Conservation (phyloP, 1,140 invertebrate genomes). For the Trichonephila inaurata region DNA sequence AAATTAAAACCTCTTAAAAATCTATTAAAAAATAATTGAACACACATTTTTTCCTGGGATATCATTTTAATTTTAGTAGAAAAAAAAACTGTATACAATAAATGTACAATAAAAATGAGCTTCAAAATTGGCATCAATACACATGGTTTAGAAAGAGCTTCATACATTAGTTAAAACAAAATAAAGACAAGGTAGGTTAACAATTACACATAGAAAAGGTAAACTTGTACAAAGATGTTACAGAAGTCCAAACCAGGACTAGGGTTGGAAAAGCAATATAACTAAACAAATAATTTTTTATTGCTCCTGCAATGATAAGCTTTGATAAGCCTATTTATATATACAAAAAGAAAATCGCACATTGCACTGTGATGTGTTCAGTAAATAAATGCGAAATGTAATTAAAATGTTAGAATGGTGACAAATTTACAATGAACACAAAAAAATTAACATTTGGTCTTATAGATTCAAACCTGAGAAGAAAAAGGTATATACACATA, state of each 20-base stretch:
- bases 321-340: not conserved
- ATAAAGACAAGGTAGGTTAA: constrained; percentile 42
- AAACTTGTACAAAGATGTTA: constrained; percentile 41
- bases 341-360: constrained; percentile 45
- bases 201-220: constrained; percentile 57
- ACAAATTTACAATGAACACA: constrained; percentile 74
- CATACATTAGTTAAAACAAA: constrained; percentile 59
- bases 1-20: not conserved
- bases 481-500: constrained; percentile 53
- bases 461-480: constrained; percentile 65
- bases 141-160: constrained; percentile 13
- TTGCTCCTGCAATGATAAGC: constrained; percentile 21
- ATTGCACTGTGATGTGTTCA: constrained; percentile 69
- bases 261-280: not conserved
- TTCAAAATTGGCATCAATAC: constrained; percentile 73
- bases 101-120: constrained; percentile 76
- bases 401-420: constrained; percentile 57
- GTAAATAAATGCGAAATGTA: constrained; percentile 74
- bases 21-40: not conserved
- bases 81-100: constrained; percentile 75
- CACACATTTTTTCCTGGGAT: constrained; percentile 24
- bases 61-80: constrained; percentile 72
- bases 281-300: constrained; percentile 6
- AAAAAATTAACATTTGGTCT: constrained; percentile 55
- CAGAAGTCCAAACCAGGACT: constrained; percentile 18